Base-by-base conservation (phyloP, 2,113 vertebrate species). In the Cettia cetti region DNA sequence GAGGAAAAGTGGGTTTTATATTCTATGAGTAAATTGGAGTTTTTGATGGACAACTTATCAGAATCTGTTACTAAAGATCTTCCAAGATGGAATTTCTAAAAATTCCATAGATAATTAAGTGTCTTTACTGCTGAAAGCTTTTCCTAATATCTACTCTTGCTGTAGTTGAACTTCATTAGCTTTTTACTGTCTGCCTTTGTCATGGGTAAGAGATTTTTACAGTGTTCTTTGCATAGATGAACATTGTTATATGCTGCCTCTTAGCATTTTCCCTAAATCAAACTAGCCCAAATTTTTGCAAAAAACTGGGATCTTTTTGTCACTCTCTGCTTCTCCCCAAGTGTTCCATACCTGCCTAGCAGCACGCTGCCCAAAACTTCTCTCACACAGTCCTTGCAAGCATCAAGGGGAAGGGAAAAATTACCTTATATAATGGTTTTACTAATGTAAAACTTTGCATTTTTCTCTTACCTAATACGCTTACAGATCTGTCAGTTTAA, bases 1-100 rank as follows among this genome's bases (percentile, higher is more conserved):
- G 10, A 31, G 3, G 14, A 70, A 57, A 74, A 69, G 12, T 53
- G 6, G 0, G 0, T 26, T 79, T 79, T 78, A 50, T 27, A 15
- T 85, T 75, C 10, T 22, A 2, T n/a, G 21, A 24, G 4, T 82
- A 87, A 81, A 70, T 40, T 61, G 7, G 18, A 74, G 8, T 30
- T 52, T 70, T 83, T 42, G 88, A 94, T 24, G 6, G 23, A 35
- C 23, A 47, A 14, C 53, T 89, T 80, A 49, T 6, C 35, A 69
- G 63, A 80, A 54, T 39, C 61, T 69, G 35, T 66, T 80, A 30
- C 23, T 91, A 47, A 83, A 92, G 21, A 59, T 42, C 15, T 76
- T 72, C n/a, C 0, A 7, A 82, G 53, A 64, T 14, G 15, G 17
- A 71, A 79, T 82, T 82, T 82, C 44, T 44, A 80, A n/a, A 66